A percentile compares a stretch with the other conserved stretches of the same genome.
Evolutionary conservation across 2,888 invertebrate species (phyloP).

Genomic region (Gonocerus acuteangulatus): DNA sequence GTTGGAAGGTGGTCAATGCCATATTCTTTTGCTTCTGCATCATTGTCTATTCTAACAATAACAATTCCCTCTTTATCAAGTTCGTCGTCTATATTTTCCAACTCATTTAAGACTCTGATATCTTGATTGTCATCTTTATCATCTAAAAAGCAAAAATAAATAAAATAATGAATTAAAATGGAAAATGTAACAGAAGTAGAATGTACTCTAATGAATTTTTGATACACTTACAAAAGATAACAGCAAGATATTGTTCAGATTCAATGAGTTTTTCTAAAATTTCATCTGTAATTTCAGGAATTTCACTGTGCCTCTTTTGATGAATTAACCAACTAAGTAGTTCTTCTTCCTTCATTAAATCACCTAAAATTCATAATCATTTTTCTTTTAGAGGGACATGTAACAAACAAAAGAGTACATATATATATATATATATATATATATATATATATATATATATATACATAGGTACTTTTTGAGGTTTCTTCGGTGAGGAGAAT

Average conservation of each 20-base stretch:
- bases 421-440: no score
- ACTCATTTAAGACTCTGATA: conserved; percentile 74
- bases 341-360: conserved; percentile 82
- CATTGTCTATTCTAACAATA: conserved; percentile 82
- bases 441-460: no score
- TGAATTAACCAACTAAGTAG: conserved; percentile 83
- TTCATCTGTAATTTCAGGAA: conserved; percentile 85
- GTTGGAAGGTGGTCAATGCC: conserved; percentile 82
- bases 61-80: conserved; percentile 82
- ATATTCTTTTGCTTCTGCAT: conserved; percentile 81
- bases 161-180: background rate
- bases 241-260: conserved; percentile 70
- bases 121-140: conserved; percentile 86
- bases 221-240: conserved; percentile 74
- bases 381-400: no score
- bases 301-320: conserved; percentile 83
- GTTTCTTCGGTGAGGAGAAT: no score
- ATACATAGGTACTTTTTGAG: no score
- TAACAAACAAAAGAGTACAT: no score
- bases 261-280: conserved; percentile 87
- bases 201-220: no score
- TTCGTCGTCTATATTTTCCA: conserved; percentile 89
- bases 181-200: no score
- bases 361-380: conserved; percentile 63
- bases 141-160: conserved; percentile 50